phyloP scores from a whole-genome alignment of 92 coral and sea anemone genomes.

The Micromussa lordhowensis region DNA sequence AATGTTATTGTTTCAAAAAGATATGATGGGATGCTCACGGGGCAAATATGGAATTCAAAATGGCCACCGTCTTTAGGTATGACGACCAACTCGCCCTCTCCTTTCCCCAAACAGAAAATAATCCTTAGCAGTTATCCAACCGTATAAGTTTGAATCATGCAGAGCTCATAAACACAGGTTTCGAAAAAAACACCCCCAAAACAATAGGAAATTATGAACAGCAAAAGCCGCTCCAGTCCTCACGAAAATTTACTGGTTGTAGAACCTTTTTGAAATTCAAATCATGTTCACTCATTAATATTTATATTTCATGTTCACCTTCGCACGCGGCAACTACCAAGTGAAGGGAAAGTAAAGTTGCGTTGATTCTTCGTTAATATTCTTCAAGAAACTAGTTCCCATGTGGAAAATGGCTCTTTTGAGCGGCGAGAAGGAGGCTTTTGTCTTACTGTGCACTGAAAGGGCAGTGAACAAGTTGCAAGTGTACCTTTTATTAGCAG shows the following conservation, averaged over 20 bases:
- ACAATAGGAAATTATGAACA: too few relatives aligned
- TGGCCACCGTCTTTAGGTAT: too few relatives aligned
- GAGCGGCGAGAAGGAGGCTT: background rate
- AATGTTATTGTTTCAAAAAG: too few relatives aligned
- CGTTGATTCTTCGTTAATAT: background rate
- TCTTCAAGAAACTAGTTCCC: background rate
- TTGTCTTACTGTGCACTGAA: background rate
- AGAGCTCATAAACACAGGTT: too few relatives aligned
- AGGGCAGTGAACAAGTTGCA: background rate
- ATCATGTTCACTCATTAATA: background rate
- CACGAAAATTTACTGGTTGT: background rate
- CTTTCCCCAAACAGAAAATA: too few relatives aligned
- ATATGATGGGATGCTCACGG: too few relatives aligned
- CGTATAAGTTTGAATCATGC: too few relatives aligned
- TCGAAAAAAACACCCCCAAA: too few relatives aligned
- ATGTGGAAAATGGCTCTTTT: background rate
- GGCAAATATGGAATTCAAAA: too few relatives aligned
- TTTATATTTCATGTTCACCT: background rate
- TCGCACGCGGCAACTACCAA: background rate
- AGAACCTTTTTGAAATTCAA: background rate
- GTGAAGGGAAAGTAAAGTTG: background rate
- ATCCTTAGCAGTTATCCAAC: too few relatives aligned
- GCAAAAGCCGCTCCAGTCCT: too few relatives aligned
- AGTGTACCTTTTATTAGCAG: background rate
- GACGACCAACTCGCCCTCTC: too few relatives aligned